phyloP scores from a whole-genome alignment of 2,113 vertebrate species.

The Tichodroma muraria region DNA sequence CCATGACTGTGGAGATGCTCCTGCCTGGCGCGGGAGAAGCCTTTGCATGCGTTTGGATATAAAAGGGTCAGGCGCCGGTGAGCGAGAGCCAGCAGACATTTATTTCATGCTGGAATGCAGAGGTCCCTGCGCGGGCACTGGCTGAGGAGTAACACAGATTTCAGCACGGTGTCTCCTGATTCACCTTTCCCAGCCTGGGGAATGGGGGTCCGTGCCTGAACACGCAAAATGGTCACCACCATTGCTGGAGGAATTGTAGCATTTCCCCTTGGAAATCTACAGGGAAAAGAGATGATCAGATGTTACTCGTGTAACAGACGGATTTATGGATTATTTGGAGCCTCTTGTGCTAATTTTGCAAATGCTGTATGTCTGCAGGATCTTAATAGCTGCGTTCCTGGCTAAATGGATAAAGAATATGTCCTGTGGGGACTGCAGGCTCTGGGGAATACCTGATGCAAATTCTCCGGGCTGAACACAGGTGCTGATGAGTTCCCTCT shows the following conservation, averaged over 20 bases:
- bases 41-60: background rate
- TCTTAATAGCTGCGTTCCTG: background rate
- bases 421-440: background rate
- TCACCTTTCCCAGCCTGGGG: background rate
- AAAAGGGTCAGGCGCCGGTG: background rate
- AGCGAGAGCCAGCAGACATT: background rate
- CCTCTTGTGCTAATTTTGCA: slow-evolving; percentile 20
- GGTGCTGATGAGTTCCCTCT: background rate
- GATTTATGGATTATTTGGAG: slow-evolving; percentile 35
- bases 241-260: background rate
- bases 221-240: background rate
- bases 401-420: background rate
- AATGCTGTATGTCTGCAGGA: slow-evolving; percentile 7
- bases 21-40: background rate
- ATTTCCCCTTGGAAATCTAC: background rate
- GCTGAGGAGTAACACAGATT: background rate
- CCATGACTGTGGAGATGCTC: background rate
- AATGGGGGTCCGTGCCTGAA: fast-evolving
- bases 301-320: background rate
- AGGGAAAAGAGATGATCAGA: background rate
- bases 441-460: background rate
- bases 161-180: fast-evolving
- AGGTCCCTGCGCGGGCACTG: fast-evolving
- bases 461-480: background rate
- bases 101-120: background rate